Percentiles rank a stretch among this genome's conserved stretches.
phyloP scores from a whole-genome alignment of 2,797 vertebrate species.

The Epinephelus coioides region DNA sequence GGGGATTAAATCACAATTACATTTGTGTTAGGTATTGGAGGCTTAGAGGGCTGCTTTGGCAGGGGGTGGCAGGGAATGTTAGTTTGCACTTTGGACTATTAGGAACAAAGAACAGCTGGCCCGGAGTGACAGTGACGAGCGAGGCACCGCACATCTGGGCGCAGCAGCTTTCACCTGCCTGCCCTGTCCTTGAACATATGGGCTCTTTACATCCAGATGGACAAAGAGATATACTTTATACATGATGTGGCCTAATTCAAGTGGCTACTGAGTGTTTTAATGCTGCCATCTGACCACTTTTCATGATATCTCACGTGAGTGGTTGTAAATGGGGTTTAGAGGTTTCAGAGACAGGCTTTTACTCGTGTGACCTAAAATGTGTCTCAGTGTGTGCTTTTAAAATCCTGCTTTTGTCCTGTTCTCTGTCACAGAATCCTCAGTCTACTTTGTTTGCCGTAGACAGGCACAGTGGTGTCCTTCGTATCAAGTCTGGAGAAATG shows the following conservation, averaged over 20 bases:
- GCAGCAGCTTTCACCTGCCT: constrained; percentile 68
- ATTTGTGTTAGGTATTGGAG: constrained; percentile 78
- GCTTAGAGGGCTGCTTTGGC: constrained; percentile 77
- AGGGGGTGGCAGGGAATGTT: constrained; percentile 55
- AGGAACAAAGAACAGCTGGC: constrained; percentile 74
- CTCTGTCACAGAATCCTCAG: constrained; percentile 71
- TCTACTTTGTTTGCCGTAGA: constrained; percentile 90
- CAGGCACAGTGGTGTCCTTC: constrained; percentile 92
- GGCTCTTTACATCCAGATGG: constrained; percentile 65
- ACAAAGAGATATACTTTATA: constrained; percentile 40
- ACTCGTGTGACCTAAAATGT: constrained; percentile 32
- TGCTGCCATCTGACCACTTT: constrained; percentile 57
- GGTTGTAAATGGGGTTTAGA: constrained; percentile 39
- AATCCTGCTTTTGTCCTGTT: constrained; percentile 40
- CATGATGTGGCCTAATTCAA: constrained; percentile 60
- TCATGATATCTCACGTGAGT: constrained; percentile 55
- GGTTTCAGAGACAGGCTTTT: constrained; percentile 45
- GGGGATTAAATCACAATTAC: constrained; percentile 83
- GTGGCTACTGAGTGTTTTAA: constrained; percentile 46
- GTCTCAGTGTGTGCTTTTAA: constrained; percentile 37
- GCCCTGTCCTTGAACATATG: constrained; percentile 58
- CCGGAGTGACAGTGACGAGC: constrained; percentile 41
- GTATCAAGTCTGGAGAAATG: constrained; percentile 88
- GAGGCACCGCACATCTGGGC: constrained; percentile 70
- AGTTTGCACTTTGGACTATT: constrained; percentile 76